Percentiles rank a stretch among this genome's conserved stretches.
Evolutionary conservation across 2,888 invertebrate genomes (phyloP).

Genomic region (Ectemnius cavifrons): DNA sequence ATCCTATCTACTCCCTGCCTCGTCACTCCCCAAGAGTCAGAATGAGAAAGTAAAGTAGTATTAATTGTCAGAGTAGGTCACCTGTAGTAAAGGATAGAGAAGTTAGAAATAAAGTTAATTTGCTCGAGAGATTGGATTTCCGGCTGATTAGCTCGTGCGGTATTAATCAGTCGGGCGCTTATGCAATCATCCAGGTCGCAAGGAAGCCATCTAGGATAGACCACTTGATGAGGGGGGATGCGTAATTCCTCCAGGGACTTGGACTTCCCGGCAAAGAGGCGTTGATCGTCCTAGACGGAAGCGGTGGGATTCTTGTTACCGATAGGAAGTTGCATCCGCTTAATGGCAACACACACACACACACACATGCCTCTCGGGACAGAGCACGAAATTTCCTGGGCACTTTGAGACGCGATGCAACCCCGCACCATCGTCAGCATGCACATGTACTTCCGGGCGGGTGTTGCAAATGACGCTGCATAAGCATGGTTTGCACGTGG

Average conservation of each 20-base stretch:
- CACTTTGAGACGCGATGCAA: slow-evolving; percentile 27
- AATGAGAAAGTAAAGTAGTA: too few relatives aligned
- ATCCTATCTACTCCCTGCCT: too few relatives aligned
- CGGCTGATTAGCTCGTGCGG: too few relatives aligned
- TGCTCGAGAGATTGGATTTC: too few relatives aligned
- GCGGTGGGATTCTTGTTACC: not conserved
- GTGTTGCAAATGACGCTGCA: slow-evolving; percentile 44
- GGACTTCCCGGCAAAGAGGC: not conserved
- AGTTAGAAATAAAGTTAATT: too few relatives aligned
- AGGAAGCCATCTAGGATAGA: too few relatives aligned
- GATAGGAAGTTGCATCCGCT: not conserved
- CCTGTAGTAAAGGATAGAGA: too few relatives aligned
- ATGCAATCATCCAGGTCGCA: not conserved
- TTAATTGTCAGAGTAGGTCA: too few relatives aligned
- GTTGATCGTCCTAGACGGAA: slow-evolving; percentile 1
- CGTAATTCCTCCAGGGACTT: not conserved
- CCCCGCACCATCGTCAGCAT: slow-evolving; percentile 27
- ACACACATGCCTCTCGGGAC: not conserved
- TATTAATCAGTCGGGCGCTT: not conserved
- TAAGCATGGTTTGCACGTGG: slow-evolving; percentile 47
- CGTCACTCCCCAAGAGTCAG: too few relatives aligned
- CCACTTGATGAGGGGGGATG: too few relatives aligned
- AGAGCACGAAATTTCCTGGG: not conserved
- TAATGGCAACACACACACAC: not conserved
- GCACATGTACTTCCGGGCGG: slow-evolving; percentile 45